Evolutionary conservation across 2,797 vertebrate genomes (phyloP).

Genomic region (Paedocypris micromegethes): DNA sequence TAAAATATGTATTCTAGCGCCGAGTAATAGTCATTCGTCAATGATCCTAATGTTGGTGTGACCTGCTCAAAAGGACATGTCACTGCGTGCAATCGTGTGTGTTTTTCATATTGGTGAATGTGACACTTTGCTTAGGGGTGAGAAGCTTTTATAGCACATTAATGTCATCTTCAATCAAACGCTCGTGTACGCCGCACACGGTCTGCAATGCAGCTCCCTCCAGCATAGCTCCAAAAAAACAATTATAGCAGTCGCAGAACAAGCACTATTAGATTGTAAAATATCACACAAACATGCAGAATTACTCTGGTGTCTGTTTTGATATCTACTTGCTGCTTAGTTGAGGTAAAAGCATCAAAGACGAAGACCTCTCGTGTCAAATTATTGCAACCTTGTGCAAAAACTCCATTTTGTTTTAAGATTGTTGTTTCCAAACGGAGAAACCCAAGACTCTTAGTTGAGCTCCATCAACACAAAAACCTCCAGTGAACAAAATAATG

Average conservation of each 20-base stretch:
- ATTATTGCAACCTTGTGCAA: too few relatives aligned
- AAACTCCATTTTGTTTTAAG: too few relatives aligned
- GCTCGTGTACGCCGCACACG: constrained; percentile 47
- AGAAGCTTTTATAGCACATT: constrained; percentile 55
- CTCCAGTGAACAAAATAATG: constrained; percentile 5
- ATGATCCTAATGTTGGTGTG: constrained; percentile 4
- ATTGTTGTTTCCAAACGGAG: too few relatives aligned
- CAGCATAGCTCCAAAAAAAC: constrained; percentile 44
- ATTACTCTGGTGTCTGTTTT: too few relatives aligned
- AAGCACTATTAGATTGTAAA: constrained; percentile 8
- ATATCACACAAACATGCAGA: too few relatives aligned
- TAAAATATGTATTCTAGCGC: neutral
- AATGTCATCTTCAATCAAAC: constrained; percentile 56
- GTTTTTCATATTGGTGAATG: constrained; percentile 38
- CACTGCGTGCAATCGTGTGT: constrained; percentile 22
- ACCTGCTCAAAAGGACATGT: constrained; percentile 30
- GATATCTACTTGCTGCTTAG: too few relatives aligned
- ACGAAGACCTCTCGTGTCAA: too few relatives aligned
- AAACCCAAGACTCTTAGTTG: neutral
- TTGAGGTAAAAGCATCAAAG: too few relatives aligned
- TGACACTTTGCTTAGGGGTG: constrained; percentile 46
- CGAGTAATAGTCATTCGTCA: constrained; percentile 14
- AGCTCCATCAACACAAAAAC: constrained; percentile 20
- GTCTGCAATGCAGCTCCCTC: constrained; percentile 33
- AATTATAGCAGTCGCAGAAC: constrained; percentile 35